Evolutionary conservation across 1,140 invertebrate species (phyloP), one percentile per base, ranked within the genome.

Genomic region (Drosophila watanabei): DNA sequence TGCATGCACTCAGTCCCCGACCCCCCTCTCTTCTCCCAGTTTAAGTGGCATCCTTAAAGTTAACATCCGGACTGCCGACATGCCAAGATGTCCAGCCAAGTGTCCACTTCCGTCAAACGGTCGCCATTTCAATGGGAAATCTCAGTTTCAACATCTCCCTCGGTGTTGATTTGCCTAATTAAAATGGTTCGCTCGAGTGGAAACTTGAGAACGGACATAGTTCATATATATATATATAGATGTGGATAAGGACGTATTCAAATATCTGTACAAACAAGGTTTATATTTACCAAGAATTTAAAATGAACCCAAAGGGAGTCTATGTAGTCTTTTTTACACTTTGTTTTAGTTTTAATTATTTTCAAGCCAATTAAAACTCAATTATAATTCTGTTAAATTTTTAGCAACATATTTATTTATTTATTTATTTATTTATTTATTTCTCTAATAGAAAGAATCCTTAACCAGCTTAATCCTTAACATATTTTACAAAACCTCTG

Each of bases 81-180:
- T 14, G 28, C 18, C 41, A 32, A 65, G 63, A 57, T 61, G 32
- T 46, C 39, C 63, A 49, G 20, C 30, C 45, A 51, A 37, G 43
- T 59, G 68, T 32, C 66, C 66, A 73, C 52, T 73, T 72, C 35
- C 68, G 52, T 43, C 35, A 49, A 72, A 32, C 39, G 52, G 14
- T 43, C 20, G 24, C 30, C 35, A 30, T 33, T 64, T 43, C 37
- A 60, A 49, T 72, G 54, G 66, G n/a, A 72, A 71, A 60, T 73
- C 68, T 60, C 66, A 32, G 37, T 49, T 48, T 58, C 41, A 59
- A 72, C 52, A 41, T 59, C 33, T 51, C 28, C 28, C 2, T 37
- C 62, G 33, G 70, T 71, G 66, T 73, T 73, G 68, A 73, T 73
- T 61, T 73, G 68, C 46, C 70, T 73, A 73, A 73, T 73, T 72